Conservation (phyloP, 2,113 vertebrate species). For the Serinus canaria region DNA sequence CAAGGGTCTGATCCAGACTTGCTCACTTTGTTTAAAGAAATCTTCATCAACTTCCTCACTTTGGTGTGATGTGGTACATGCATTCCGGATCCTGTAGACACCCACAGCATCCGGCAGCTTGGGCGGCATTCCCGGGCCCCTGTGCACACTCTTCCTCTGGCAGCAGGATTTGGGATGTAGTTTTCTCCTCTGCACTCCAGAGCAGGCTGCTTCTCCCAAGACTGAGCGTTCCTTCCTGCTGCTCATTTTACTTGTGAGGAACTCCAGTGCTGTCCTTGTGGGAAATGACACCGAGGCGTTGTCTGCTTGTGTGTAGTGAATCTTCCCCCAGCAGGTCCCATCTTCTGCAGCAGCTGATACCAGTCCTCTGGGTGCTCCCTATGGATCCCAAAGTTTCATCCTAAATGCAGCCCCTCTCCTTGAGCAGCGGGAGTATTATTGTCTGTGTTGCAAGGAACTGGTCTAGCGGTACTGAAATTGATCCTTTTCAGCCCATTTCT, state of each 20-base stretch:
- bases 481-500: background rate
- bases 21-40: background rate
- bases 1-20: background rate
- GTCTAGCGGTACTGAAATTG: background rate
- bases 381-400: background rate
- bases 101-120: rapidly evolving
- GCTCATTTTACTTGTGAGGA: background rate
- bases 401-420: background rate
- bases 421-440: background rate
- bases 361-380: background rate
- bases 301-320: background rate
- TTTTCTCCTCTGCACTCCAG: background rate
- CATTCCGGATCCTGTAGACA: background rate
- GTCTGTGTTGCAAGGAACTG: background rate
- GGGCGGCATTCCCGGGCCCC: rapidly evolving
- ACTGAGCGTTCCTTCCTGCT: background rate
- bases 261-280: background rate
- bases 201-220: background rate
- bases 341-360: background rate
- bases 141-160: background rate
- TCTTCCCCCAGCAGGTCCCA: background rate
- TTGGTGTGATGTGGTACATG: background rate
- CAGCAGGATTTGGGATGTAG: background rate
- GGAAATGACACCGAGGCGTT: background rate
- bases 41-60: background rate